Conservation (phyloP, 2,113 vertebrate species). For the Cinclus mexicanus region DNA sequence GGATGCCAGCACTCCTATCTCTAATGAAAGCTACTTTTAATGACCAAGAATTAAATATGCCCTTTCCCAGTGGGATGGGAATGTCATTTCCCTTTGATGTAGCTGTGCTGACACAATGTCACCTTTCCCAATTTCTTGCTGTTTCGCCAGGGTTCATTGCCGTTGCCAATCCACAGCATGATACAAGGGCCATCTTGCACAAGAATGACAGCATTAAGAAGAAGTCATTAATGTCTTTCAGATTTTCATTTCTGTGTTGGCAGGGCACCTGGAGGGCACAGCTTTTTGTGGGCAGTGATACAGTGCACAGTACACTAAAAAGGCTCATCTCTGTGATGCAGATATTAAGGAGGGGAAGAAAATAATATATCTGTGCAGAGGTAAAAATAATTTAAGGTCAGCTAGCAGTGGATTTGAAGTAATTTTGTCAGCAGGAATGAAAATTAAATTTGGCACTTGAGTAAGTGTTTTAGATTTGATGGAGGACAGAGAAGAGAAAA, state of each 20-base stretch:
- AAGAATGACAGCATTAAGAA: conserved; percentile 21
- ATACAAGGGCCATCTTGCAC: not conserved
- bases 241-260: conserved; percentile 39
- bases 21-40: not conserved
- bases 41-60: not conserved
- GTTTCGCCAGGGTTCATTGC: not conserved
- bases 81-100: not conserved
- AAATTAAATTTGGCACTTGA: conserved; percentile 72
- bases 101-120: not conserved
- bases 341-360: conserved; percentile 45
- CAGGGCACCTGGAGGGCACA: conserved; percentile 6
- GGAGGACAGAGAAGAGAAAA: conserved; percentile 23
- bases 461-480: conserved; percentile 22
- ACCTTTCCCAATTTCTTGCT: not conserved
- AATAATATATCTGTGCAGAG: conserved; percentile 19
- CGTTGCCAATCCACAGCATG: not conserved
- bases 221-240: conserved; percentile 39
- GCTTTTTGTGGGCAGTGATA: conserved; percentile 9
- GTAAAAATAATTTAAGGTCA: conserved; percentile 50
- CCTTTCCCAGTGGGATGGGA: not conserved
- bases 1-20: not conserved
- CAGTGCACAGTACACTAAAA: conserved; percentile 20
- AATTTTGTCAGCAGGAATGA: conserved; percentile 67
- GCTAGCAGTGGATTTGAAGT: conserved; percentile 47
- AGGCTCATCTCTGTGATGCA: conserved; percentile 51